Percentiles rank a stretch among this genome's conserved stretches.
Conservation (phyloP, 2,113 vertebrate species). For the Hemiscyllium ocellatum region DNA sequence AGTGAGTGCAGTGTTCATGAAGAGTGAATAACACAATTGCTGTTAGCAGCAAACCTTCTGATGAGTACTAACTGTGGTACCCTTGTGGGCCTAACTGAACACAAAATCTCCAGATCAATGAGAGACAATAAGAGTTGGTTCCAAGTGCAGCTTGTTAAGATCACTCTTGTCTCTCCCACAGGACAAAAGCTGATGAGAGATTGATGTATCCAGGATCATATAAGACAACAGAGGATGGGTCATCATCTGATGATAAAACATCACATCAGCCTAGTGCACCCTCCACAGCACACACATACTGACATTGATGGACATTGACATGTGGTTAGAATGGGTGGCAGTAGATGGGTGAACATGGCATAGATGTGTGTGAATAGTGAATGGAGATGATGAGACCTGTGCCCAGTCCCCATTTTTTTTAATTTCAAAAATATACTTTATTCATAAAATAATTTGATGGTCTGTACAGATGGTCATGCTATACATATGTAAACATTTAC, state of each 20-base stretch:
- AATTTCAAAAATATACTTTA: no score
- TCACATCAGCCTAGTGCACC: background rate
- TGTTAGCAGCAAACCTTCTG: background rate
- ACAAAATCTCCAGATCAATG: background rate
- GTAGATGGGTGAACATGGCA: background rate
- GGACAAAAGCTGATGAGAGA: background rate
- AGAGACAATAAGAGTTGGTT: background rate
- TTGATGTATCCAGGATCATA: background rate
- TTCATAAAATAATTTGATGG: no score
- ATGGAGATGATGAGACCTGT: background rate
- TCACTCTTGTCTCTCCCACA: background rate
- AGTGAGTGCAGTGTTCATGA: background rate
- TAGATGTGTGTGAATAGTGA: background rate
- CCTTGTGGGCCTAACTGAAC: background rate
- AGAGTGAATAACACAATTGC: background rate
- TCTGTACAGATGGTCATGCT: no score
- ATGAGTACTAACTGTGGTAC: background rate
- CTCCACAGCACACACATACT: background rate
- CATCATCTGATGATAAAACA: background rate
- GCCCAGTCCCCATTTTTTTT: background rate
- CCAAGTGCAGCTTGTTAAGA: background rate
- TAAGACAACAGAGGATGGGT: background rate
- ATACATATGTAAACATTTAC: no score
- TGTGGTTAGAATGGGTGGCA: background rate
- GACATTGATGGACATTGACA: background rate